Conservation (phyloP, 2,888 invertebrate genomes). For the Synergus gifuensis region DNA sequence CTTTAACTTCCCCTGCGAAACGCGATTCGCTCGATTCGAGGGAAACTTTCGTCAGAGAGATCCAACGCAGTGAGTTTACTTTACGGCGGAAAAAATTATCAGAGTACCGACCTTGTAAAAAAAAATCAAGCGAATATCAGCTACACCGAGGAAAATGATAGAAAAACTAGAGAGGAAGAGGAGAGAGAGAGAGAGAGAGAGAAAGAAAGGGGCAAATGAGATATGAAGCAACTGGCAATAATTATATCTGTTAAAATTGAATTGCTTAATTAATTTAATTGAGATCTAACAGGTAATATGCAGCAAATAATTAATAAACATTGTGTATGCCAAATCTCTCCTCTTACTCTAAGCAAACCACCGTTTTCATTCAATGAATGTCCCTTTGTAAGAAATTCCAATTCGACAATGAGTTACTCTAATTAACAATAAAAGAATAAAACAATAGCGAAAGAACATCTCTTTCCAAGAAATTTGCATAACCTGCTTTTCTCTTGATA, state of each 20-base stretch:
- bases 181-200: not conserved
- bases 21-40: constrained; percentile 15
- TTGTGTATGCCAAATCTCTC: constrained; percentile 28
- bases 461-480: not conserved
- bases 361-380: constrained; percentile 9
- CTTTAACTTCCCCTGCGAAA: not conserved
- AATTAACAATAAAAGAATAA: not conserved
- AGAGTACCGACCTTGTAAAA: constrained; percentile 1
- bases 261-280: constrained; percentile 36
- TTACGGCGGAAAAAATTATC: constrained; percentile 28
- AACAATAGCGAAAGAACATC: not conserved
- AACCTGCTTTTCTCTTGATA: not conserved
- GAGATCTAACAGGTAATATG: constrained; percentile 10
- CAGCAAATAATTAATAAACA: constrained; percentile 13
- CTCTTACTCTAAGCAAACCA: not conserved
- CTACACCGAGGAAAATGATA: constrained; percentile 19
- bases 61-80: constrained; percentile 28
- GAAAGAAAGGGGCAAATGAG: not conserved
- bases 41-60: constrained; percentile 26
- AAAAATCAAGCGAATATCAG: not conserved
- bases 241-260: constrained; percentile 5
- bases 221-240: not conserved
- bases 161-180: constrained; percentile 2
- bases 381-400: constrained; percentile 8
- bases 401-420: not conserved